Base-by-base conservation (phyloP, 2,888 invertebrate genomes). In the Saturnia japonica region DNA sequence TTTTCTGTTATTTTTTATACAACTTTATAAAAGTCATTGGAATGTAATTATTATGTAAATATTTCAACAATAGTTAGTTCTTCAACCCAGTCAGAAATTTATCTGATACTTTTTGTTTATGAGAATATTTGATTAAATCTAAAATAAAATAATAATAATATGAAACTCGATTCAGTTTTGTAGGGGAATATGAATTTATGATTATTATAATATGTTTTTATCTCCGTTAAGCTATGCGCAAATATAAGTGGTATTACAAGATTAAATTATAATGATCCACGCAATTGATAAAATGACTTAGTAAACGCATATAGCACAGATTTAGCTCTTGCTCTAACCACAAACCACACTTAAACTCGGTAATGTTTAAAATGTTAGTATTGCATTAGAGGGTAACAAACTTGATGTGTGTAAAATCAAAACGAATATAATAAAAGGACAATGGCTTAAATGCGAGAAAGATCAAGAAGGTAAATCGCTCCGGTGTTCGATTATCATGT, bases 331-430 rank as follows among this genome's bases (percentile, higher is more conserved):
- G 25, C 14, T 57, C 57, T 25, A 57, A 57, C 57, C 25, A 57
- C 57, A 57, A 57, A 57, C 11, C 3, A 12, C 57, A 57, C 14
- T 25, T 14, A 1, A 57, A 25, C 2, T 25, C 25, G 12, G 25
- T 57, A 12, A 57, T 57, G 25, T 57, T 57, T 57, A 57, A 57
- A 25, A 57, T 57, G 57, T 25, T 57, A 57, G 4, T 57, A 57
- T 57, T 25, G 57, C 25, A 28, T 57, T 57, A 57, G 25, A 28
- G 25, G 19, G 57, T 57, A 57, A 57, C 22, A 57, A 57, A 57
- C 25, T 79, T 85, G 85, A 88, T 86, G 85, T 82, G 79, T 83
- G 57, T 80, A 78, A 76, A 80, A 83, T 82, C 78, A 82, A 83
- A 78, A 72, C 71, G 74, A 73, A 75, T 72, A 76, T 69, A 80